Conservation (phyloP, 2,113 vertebrate species). For the Paradisaea rubra region DNA sequence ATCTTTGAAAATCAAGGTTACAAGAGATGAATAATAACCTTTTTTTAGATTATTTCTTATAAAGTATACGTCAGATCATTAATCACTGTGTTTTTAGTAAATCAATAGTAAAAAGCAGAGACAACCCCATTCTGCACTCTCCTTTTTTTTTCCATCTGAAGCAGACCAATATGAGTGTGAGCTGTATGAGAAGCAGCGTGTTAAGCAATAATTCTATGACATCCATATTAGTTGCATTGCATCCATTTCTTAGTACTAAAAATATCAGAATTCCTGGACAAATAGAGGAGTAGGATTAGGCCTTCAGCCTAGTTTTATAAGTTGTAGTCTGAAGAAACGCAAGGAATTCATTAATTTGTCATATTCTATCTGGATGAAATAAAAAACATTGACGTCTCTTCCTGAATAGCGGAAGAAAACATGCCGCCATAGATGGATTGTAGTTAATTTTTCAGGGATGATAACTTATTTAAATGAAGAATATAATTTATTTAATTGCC, state of each 20-base stretch:
- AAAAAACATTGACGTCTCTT: not conserved
- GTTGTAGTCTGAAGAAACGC: not conserved
- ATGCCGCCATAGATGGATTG: rapidly evolving
- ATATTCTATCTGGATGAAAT: not conserved
- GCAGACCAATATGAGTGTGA: not conserved
- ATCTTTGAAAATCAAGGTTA: not conserved
- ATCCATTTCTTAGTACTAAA: not conserved
- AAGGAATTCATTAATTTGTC: not conserved
- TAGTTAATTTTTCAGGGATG: not conserved
- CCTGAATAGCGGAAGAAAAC: not conserved
- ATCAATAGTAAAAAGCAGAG: not conserved
- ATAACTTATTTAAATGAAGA: not conserved
- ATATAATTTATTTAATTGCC: not conserved
- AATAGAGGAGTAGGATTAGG: not conserved
- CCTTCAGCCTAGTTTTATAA: not conserved
- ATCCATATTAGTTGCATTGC: not conserved
- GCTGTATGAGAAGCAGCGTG: not conserved
- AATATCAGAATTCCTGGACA: not conserved
- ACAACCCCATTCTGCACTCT: not conserved
- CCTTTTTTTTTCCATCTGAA: not conserved
- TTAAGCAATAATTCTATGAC: not conserved
- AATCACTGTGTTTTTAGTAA: not conserved
- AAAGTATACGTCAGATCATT: not conserved
- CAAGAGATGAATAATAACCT: not conserved
- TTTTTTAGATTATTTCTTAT: not conserved